Base-by-base conservation (phyloP, 2,888 invertebrate species). In the Azorinus chamasolen region DNA sequence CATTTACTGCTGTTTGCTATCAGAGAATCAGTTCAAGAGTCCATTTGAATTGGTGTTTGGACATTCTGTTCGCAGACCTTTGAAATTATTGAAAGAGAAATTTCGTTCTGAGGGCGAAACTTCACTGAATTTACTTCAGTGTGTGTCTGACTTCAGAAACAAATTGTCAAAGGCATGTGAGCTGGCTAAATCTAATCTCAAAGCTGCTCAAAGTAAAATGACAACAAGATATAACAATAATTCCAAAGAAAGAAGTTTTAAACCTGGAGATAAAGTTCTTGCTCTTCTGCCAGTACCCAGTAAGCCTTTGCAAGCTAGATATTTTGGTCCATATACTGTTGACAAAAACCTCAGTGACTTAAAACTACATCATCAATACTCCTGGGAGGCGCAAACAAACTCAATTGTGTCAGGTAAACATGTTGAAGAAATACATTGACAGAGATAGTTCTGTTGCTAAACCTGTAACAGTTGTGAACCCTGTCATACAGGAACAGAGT, bases 181-280 rank as follows among this genome's bases (percentile, higher is more conserved):
- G 24, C 10, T 70, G 16, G 84, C 81, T 46, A 37, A 53, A n/a
- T 22, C 57, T 43, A 77, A 82, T 64, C 66, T 79, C 2, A 59
- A 62, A 62, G 12, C 22, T 6, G n/a, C 58, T 22, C 76, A 79
- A 53, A 18, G 8, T 0, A 73, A 50, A 63, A 77, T 84, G 81
- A 86, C 84, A 66, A 3, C n/a, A 5, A 66, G 48, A 54, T 85
- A 77, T 77, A 77, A 83, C 46, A 27, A 55, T 20, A 55, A 74
- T 50, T 37, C 65, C n/a, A 22, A 43, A 20, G 53, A 64, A 8
- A 69, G 79, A 62, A 57, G 16, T 22, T 84, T 83, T 54, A 18
- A 68, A 10, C 57, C 76, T 27, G 77, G 83, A 22, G 79, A 86
- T 43, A 76, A 74, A 43, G 77, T 82, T 22, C 27, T 83, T 51